Conservation (phyloP, 1,140 invertebrate genomes). For the Rhyzopertha dominica region DNA sequence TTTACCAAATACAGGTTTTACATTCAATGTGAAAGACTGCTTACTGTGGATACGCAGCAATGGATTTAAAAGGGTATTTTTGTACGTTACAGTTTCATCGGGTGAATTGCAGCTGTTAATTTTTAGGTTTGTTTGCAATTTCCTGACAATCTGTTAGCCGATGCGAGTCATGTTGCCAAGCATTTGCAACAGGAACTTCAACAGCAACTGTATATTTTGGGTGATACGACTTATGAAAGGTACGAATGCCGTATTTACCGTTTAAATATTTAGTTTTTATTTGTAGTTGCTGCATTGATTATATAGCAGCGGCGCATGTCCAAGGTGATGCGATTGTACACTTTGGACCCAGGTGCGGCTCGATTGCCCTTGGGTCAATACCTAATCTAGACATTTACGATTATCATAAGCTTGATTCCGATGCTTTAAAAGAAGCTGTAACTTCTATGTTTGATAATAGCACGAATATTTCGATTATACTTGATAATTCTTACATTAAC, state of each 20-base stretch:
- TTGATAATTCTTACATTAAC: constrained; percentile 34
- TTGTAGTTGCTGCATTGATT: constrained; percentile 87
- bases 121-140: constrained; percentile 84
- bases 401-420: constrained; percentile 52
- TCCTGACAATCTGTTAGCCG: constrained; percentile 72
- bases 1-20: too few relatives aligned
- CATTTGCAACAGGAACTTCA: constrained; percentile 56
- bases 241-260: constrained; percentile 40
- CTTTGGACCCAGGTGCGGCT: constrained; percentile 85
- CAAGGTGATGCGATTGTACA: constrained; percentile 80
- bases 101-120: too few relatives aligned
- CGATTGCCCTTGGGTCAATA: constrained; percentile 60
- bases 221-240: constrained; percentile 92
- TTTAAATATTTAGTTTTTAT: constrained; percentile 13
- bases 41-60: too few relatives aligned
- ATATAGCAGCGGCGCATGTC: constrained; percentile 84
- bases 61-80: too few relatives aligned
- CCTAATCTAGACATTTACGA: constrained; percentile 70
- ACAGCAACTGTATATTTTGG: constrained; percentile 73
- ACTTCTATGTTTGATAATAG: constrained; percentile 12
- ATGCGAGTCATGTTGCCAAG: constrained; percentile 64
- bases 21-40: too few relatives aligned
- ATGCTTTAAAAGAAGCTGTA: constrained; percentile 16
- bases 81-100: too few relatives aligned
- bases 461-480: constrained; percentile 17